Conservation (phyloP, 2,113 vertebrate genomes). For the Montifringilla adamsi region DNA sequence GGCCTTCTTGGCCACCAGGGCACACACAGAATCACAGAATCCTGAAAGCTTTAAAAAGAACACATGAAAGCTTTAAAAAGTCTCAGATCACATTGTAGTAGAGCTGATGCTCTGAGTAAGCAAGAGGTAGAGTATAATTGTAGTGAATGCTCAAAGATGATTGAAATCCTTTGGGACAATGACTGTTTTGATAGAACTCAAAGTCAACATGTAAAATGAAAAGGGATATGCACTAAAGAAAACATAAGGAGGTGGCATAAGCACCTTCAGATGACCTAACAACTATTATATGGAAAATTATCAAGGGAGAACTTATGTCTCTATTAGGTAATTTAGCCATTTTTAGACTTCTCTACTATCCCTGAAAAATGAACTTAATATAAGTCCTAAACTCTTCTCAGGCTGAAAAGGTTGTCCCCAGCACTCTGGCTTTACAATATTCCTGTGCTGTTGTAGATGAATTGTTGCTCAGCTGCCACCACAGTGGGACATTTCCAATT, state of each 20-base stretch:
- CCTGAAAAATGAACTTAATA: neutral
- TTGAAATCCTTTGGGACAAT: neutral
- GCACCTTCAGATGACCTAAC: neutral
- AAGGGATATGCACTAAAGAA: neutral
- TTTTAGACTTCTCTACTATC: neutral
- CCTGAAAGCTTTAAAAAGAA: no score
- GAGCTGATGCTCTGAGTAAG: neutral
- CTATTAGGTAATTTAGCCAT: neutral
- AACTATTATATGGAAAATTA: neutral
- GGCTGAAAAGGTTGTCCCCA: neutral
- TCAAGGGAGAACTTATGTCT: neutral
- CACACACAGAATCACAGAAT: no score
- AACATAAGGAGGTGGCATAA: neutral
- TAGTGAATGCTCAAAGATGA: neutral
- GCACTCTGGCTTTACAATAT: neutral
- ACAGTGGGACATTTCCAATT: conserved; percentile 28
- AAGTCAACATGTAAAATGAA: neutral
- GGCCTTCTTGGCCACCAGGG: no score
- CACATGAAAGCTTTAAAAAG: neutral
- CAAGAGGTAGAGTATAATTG: neutral
- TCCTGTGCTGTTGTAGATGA: neutral
- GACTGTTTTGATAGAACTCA: neutral
- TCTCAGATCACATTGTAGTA: neutral
- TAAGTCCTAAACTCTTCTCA: neutral
- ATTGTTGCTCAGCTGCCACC: conserved; percentile 29